Evolutionary conservation across 2,797 vertebrate genomes (phyloP), one percentile per base, ranked within the genome.

Genomic region (Zenarchopterus dispar): DNA sequence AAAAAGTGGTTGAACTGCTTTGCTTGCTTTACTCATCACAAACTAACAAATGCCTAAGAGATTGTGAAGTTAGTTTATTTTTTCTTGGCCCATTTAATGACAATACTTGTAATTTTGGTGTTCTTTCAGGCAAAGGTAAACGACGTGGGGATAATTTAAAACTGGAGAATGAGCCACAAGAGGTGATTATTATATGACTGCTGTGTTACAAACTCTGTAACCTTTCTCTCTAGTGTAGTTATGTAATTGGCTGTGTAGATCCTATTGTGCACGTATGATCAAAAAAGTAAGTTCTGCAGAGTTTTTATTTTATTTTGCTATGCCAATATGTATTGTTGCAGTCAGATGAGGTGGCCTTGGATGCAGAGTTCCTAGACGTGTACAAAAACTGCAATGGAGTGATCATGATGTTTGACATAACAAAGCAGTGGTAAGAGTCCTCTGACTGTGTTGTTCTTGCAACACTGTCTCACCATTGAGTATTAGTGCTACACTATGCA

Each of bases 351-450:
- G 90, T 99, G 93, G 98, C 97, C 41, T 90, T 99, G 85, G 98
- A 99, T 55, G 98, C 97, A 0, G 97, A 99, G 90, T 99, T 99
- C 88, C 89, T 99, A 70, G 98, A 99, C 0, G 98, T 99, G 26
- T 99, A 99, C 88, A 98, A 99, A 87, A 99, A 98, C 87, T 99
- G 98, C 81, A 97, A 96, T 0, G 97, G 98, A 0, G 94, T 99
- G 22, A 97, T 99, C 90, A 96, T 99, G 96, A 98, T 99, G 97
- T 99, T 98, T 60, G 98, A 99, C 87, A 99, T 99, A 77, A 99
- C 98, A 82, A 99, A 99, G 80, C 98, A 99, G 85, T 99, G 97
- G 98, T 99, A 84, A 93, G 87, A 68, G 16, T 44, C 4, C 1
- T 48, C 15, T 39, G 19, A 61, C 22, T 60, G 41, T 16, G 11